Conservation (phyloP, 1,140 invertebrate species). For the Drosophila serrata region DNA sequence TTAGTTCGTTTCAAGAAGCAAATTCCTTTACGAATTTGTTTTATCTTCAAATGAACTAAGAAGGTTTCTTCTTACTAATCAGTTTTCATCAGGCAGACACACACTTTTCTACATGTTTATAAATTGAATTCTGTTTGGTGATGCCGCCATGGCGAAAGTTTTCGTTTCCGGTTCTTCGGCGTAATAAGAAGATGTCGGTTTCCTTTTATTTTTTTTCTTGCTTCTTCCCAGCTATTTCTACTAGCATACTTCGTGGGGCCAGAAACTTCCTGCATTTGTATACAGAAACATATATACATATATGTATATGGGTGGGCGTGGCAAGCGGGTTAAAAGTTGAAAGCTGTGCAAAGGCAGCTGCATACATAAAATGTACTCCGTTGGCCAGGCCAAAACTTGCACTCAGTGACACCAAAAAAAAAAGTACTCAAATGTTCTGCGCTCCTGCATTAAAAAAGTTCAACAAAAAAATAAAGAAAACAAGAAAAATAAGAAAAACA, state of each 20-base stretch:
- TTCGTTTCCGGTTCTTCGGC: constrained; percentile 26
- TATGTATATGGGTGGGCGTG: constrained; percentile 39
- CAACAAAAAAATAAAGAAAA: constrained; percentile 15
- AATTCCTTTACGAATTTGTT: no score
- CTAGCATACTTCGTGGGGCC: constrained; percentile 49
- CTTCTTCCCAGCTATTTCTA: constrained; percentile 26
- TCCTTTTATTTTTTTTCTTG: not conserved
- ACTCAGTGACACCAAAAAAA: constrained; percentile 54
- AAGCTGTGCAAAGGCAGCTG: constrained; percentile 64
- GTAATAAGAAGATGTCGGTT: constrained; percentile 26
- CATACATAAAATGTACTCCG: constrained; percentile 65
- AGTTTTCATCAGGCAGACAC: not conserved
- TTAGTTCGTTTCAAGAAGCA: not conserved
- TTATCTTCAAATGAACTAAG: not conserved
- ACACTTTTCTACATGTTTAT: constrained; percentile 16
- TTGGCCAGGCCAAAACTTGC: constrained; percentile 51
- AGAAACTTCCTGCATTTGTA: constrained; percentile 24
- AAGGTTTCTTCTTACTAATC: constrained; percentile 11
- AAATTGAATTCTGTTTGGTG: constrained; percentile 33
- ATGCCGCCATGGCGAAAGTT: constrained; percentile 27
- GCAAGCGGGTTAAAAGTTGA: constrained; percentile 44
- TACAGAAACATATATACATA: not conserved
- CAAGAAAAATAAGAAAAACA: constrained; percentile 11
- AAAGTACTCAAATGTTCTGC: not conserved
- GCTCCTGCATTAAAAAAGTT: constrained; percentile 8